Evolutionary conservation across 2,113 vertebrate genomes (phyloP).

Genomic region (human (Homo sapiens)): DNA sequence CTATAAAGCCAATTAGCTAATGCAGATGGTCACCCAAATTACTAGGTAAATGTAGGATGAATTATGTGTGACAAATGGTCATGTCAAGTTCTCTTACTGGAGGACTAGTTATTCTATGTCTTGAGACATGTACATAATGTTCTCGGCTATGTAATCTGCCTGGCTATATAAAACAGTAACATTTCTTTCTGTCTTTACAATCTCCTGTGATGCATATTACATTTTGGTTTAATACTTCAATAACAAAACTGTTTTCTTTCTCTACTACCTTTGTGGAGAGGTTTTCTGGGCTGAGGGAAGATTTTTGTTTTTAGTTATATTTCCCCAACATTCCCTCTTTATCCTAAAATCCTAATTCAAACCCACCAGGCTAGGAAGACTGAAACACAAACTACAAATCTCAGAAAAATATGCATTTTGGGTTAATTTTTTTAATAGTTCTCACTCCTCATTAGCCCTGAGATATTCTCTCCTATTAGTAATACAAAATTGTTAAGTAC

Average conservation of each 20-base stretch:
- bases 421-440: not conserved
- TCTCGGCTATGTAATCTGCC: not conserved
- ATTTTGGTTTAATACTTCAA: not conserved
- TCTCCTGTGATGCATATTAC: not conserved
- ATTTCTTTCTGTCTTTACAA: not conserved
- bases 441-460: not conserved
- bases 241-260: not conserved
- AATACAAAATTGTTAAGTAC: not conserved
- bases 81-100: not conserved
- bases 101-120: not conserved
- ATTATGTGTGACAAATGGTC: not conserved
- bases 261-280: not conserved
- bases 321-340: not conserved
- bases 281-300: not conserved
- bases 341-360: not conserved
- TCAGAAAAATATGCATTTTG: not conserved
- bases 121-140: not conserved
- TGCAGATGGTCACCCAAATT: not conserved
- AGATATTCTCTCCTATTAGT: not conserved
- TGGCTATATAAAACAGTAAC: not conserved
- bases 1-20: not conserved
- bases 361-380: not conserved
- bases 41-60: conserved; percentile 31
- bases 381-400: not conserved
- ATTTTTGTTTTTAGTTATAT: not conserved